Base-by-base conservation (phyloP, 1,140 invertebrate genomes). In the Drosophila chauvacae region DNA sequence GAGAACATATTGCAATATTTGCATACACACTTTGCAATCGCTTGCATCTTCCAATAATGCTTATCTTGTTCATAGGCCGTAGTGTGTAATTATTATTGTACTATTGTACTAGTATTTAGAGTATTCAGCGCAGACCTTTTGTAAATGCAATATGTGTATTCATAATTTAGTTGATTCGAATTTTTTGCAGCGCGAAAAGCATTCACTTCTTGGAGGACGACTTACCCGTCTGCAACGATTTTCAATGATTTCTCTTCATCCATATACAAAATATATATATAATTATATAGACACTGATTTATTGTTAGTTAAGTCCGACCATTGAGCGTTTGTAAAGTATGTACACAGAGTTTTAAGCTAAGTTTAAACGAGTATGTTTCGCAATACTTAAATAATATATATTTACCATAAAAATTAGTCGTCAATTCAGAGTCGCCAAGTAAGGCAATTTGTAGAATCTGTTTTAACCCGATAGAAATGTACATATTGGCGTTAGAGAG, bases 111-210 rank as follows among this genome's bases (percentile, higher is more conserved):
- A 77, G 50, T 55, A 55, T 56, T 59, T 78, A 78, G 75, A 71
- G 75, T 70, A 70, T 70, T 70, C 39, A 18, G 66, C 39, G 74
- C 85, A 78, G 68, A 48, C 60, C 70, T 76, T 88, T 81, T 90
- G 85, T 90, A 90, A 90, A 90, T 90, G 85, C 85, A 90, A 90
- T 90, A 87, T 79, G 23, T 23, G 79, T 90, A 88, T 84, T 90
- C 77, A 83, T 87, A 81, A 76, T 71, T 85, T 65, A 90, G 74
- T 81, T 72, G 65, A 85, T 90, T 85, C 81, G 81, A 88, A 84
- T 75, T 84, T 80, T 85, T 60, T 63, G 62, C 61, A 61, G 72
- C 47, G 61, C 45, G 53, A 65, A 56, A 64, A 64, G 33, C 42
- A 42, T 37, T 33, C 44, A 48, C 35, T 58, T 57, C 51, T 23